Conservation (phyloP, 2,113 vertebrate species). For the Aegotheles bennettii region DNA sequence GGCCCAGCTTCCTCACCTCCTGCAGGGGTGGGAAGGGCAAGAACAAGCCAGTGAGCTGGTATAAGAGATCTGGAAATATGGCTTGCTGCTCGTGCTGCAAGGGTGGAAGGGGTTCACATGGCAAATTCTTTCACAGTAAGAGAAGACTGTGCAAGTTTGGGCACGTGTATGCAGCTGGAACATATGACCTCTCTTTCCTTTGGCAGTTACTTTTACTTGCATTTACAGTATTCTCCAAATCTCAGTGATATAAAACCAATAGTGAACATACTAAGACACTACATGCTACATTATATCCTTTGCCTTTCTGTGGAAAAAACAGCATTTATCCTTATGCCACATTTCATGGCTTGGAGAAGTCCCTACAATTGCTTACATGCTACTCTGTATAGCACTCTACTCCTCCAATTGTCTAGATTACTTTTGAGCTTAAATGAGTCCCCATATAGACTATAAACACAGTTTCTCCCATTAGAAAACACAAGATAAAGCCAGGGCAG, state of each 20-base stretch:
- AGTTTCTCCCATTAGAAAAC: not conserved
- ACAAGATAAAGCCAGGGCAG: not conserved
- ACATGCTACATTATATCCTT: not conserved
- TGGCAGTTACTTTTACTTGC: not conserved
- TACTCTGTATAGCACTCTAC: not conserved
- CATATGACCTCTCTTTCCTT: not conserved
- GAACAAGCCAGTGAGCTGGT: not conserved
- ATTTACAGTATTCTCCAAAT: not conserved
- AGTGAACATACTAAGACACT: not conserved
- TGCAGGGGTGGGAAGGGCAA: not conserved
- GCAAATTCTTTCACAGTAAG: not conserved
- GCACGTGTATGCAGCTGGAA: not conserved
- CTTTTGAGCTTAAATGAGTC: not conserved
- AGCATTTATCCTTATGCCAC: not conserved
- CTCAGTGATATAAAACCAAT: not conserved
- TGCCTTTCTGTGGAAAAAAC: not conserved
- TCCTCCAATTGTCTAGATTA: not conserved
- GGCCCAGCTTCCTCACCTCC: not conserved
- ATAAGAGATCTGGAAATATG: accelerated
- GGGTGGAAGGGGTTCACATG: not conserved
- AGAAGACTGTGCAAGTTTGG: not conserved
- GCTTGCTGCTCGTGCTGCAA: not conserved
- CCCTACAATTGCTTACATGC: not conserved
- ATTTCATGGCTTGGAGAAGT: not conserved
- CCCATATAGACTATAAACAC: accelerated